Conservation (phyloP, 2,888 invertebrate species). For the Drosophila ezoana region DNA sequence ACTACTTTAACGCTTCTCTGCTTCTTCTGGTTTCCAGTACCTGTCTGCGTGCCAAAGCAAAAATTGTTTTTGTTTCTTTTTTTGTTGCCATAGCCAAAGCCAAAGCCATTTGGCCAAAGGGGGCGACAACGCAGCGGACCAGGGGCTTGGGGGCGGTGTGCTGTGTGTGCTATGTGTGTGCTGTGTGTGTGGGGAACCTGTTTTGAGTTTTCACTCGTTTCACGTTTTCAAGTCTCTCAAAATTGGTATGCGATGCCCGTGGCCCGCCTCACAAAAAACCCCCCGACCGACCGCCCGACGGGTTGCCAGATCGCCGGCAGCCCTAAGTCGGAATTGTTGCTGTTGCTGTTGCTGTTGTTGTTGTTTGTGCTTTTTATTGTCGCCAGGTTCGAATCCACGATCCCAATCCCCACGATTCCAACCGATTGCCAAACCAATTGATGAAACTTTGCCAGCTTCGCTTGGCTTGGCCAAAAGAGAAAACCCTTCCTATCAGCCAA, state of each 20-base stretch:
- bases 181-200: constrained; percentile 50
- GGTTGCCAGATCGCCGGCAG: constrained; percentile 35
- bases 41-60: constrained; percentile 51
- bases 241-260: constrained; percentile 71
- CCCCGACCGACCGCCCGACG: background rate
- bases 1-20: constrained; percentile 14
- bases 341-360: constrained; percentile 17
- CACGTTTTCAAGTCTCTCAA: constrained; percentile 70
- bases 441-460: constrained; percentile 50
- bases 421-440: constrained; percentile 53
- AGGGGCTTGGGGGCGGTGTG: background rate
- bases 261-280: constrained; percentile 9
- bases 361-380: constrained; percentile 29
- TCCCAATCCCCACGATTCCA: constrained; percentile 24
- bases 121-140: background rate
- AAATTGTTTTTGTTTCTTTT: constrained; percentile 36
- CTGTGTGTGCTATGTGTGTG: constrained; percentile 4
- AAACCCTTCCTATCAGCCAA: constrained; percentile 62
- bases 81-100: constrained; percentile 35
- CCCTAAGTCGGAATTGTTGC: constrained; percentile 57
- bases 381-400: constrained; percentile 18
- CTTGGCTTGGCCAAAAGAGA: constrained; percentile 62
- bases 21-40: constrained; percentile 49
- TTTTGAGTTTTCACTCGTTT: constrained; percentile 78
- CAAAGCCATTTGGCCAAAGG: constrained; percentile 46